A percentile compares a stretch with the other conserved stretches of the same genome.
Evolutionary conservation across 2,888 invertebrate genomes (phyloP).

Genomic region (Axea sp.): DNA sequence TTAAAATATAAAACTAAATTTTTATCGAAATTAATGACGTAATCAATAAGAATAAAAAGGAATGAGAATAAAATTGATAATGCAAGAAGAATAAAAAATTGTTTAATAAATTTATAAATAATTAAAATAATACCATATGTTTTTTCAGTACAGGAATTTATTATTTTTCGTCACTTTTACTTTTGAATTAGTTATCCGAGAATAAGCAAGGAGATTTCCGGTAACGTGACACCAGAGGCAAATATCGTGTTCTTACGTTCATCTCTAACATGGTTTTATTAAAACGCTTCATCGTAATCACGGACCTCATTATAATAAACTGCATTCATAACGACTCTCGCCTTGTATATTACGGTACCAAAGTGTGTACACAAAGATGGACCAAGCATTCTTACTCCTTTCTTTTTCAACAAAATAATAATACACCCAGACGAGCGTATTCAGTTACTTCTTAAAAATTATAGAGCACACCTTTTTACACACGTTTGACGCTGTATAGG

Average conservation of each 20-base stretch:
- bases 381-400: slow-evolving; percentile 40
- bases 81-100: not conserved
- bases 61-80: too few relatives aligned
- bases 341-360: slow-evolving; percentile 38
- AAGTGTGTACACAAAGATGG: slow-evolving; percentile 50
- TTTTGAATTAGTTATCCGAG: slow-evolving; percentile 40
- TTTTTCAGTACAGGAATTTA: slow-evolving; percentile 35
- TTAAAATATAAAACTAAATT: too few relatives aligned
- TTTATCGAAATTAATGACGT: too few relatives aligned
- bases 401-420: slow-evolving; percentile 57
- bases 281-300: slow-evolving; percentile 59
- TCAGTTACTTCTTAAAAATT: slow-evolving; percentile 63
- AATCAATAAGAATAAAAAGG: too few relatives aligned
- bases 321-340: slow-evolving; percentile 60
- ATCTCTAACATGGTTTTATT: slow-evolving; percentile 57
- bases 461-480: slow-evolving; percentile 57
- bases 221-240: slow-evolving; percentile 62
- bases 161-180: slow-evolving; percentile 51
- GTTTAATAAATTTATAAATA: not conserved
- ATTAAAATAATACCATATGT: slow-evolving; percentile 9
- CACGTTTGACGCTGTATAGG: slow-evolving; percentile 13
- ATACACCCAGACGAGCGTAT: slow-evolving; percentile 55
- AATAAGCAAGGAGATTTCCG: slow-evolving; percentile 49
- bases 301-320: slow-evolving; percentile 59
- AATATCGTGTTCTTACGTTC: slow-evolving; percentile 55